Base-by-base conservation (phyloP, 30 jellyfish, hydroid and myxozoan species). In the Turritopsis rubra region DNA sequence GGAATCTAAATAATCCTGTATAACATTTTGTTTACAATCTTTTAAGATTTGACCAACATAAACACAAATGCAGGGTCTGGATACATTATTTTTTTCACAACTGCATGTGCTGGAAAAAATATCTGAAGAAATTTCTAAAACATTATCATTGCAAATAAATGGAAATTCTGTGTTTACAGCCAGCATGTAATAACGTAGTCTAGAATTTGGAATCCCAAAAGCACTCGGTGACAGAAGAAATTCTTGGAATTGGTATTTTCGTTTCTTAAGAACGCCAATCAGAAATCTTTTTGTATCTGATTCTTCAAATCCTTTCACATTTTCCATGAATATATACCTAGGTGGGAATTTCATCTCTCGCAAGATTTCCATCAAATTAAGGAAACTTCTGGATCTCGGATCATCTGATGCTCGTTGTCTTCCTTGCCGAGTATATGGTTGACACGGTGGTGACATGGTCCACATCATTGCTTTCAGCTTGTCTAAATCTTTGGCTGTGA, bases 381-480 rank as follows among this genome's bases (percentile, higher is more conserved):
- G 87, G 72, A 92, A 88, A 75, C 98, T 92, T 30, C 73, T 82
- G 16, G 98, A 70, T 24, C 98, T 74, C 80, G 98, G 90, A 77
- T 92, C 98, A 60, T 82, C 77, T 9, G 98, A 92, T 26, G 96
- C 96, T 22, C 71, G 87, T 73, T 92, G 95, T 73, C 88, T 92
- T 17, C 98, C 98, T 70, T 23, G 85, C 88, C 98, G 81, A 9
- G 98, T 92, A 73, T 75, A 92, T 0, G 98, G 98, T 66, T 92
- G 98, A 74, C 98, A 92, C 8, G 98, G 98, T 3, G 98, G 98
- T 26, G 98, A 92, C 96, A 92, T 87, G 52, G 94, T 80, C 80
- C 95, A 74, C 18, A 86, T 80, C 74, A 84, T 85, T 27, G 96
- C 93, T 52, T 76, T 28, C 29, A 80, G 79, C 23, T 70, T 31